A percentile compares a stretch with the other conserved stretches of the same genome.
These are phyloP conservation scores for Ciconia nigra DNA, from an alignment of 2,797 vertebrate genomes.

Conservation along the genomic window DNA sequence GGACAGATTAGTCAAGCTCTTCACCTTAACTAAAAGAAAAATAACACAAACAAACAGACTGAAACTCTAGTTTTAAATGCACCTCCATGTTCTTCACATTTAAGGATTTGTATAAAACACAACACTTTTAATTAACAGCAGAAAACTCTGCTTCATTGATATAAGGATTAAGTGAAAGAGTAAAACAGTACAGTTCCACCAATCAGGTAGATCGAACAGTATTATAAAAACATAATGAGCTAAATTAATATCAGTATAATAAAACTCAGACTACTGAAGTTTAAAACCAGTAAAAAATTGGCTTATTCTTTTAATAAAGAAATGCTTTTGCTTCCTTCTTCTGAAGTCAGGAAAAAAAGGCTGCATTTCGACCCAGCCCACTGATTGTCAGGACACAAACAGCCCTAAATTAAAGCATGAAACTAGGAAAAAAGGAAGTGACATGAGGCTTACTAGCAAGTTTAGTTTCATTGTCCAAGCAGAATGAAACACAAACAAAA, in stretches of 20 bases:
- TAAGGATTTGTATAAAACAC: background rate
- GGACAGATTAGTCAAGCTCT: background rate
- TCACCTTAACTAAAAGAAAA: background rate
- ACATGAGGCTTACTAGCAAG: background rate
- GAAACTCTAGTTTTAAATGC: background rate
- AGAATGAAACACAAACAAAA: slow-evolving; percentile 1
- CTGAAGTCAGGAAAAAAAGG: background rate
- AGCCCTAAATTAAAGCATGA: background rate
- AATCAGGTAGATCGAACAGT: background rate
- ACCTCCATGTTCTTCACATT: rapidly evolving
- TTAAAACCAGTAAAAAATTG: background rate
- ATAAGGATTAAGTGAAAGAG: background rate
- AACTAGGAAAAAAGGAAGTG: background rate
- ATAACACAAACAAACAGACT: background rate
- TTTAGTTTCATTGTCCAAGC: background rate
- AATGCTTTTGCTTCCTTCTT: background rate
- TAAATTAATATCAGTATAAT: background rate
- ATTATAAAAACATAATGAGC: background rate
- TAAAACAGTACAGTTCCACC: background rate
- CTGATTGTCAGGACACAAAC: background rate
- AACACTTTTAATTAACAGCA: background rate
- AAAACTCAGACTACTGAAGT: background rate
- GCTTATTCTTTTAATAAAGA: background rate
- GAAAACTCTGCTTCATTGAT: background rate
- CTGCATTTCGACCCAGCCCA: background rate